Evolutionary conservation across 2,797 vertebrate species (phyloP).

Genomic region (Alexandromys oeconomus): DNA sequence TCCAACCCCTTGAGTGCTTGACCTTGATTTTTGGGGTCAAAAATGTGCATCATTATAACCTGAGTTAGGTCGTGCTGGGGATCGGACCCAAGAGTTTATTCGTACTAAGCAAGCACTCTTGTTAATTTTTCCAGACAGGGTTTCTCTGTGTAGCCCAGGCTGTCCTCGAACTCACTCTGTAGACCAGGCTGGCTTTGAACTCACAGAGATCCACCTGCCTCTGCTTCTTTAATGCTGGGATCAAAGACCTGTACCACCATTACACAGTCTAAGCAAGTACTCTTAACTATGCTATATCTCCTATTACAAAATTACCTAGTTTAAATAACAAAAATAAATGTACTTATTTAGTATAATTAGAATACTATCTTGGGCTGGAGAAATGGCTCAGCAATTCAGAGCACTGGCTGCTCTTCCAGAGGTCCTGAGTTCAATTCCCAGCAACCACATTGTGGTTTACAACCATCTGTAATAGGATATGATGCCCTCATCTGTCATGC

Average conservation of each 20-base stretch:
- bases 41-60: neutral
- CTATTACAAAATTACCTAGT: neutral
- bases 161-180: neutral
- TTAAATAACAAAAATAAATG: neutral
- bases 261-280: neutral
- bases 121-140: neutral
- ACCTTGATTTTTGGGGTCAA: too few species aligned
- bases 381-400: neutral
- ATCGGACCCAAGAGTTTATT: neutral
- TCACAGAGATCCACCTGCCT: neutral
- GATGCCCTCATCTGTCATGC: neutral
- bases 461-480: neutral
- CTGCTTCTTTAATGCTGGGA: neutral
- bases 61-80: neutral
- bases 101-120: neutral
- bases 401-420: neutral
- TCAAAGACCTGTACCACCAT: neutral
- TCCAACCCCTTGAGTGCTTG: neutral
- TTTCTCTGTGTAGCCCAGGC: neutral
- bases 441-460: neutral
- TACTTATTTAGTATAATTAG: neutral
- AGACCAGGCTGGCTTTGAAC: neutral
- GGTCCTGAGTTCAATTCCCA: neutral
- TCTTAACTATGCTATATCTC: neutral
- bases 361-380: neutral